Conservation (phyloP, 2,113 vertebrate species). For the Engystomops pustulosus region DNA sequence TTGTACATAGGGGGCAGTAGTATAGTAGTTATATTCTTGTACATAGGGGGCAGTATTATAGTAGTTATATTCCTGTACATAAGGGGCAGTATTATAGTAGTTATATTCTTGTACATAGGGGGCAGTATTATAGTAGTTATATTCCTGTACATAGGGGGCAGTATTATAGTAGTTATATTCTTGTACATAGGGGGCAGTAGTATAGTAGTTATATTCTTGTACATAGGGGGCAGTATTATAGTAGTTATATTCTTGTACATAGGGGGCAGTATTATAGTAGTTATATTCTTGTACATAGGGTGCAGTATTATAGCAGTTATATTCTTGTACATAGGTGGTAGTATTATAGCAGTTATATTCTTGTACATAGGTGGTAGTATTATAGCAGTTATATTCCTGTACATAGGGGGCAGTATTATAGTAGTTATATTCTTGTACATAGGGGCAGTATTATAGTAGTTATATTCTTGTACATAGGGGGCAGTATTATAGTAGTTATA, state of each 20-base stretch:
- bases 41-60: constrained; percentile 15
- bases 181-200: background rate
- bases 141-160: background rate
- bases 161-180: constrained; percentile 1
- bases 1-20: background rate
- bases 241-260: background rate
- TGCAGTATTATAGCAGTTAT: too few species aligned
- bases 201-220: background rate
- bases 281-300: too few species aligned
- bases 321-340: too few species aligned
- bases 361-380: too few species aligned
- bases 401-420: too few species aligned
- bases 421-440: too few species aligned
- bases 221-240: background rate
- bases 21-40: constrained; percentile 7
- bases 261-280: too few species aligned
- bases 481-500: too few species aligned
- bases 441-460: too few species aligned
- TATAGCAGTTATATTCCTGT: too few species aligned
- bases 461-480: too few species aligned
- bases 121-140: background rate
- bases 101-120: background rate
- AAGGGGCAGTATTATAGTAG: background rate
- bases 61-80: constrained; percentile 7
- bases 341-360: too few species aligned